These are phyloP conservation scores for Lordiphosa clarofinis DNA, from an alignment of 1,140 invertebrate species.

Conservation along the genomic window DNA sequence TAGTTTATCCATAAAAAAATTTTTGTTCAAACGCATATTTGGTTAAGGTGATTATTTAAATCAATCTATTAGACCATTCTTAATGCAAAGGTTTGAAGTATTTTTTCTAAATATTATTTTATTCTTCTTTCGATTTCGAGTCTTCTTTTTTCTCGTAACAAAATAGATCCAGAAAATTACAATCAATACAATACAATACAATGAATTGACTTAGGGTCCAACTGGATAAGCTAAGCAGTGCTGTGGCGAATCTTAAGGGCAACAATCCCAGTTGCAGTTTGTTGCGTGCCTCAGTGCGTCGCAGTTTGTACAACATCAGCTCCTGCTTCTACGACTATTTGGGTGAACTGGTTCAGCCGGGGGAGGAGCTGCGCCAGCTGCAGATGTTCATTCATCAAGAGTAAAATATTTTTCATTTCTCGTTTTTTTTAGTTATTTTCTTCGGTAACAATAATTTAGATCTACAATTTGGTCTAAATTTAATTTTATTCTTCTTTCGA, in stretches of 20 bases:
- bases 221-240: constrained; percentile 86
- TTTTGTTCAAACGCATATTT: too few relatives aligned
- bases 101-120: too few relatives aligned
- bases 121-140: too few relatives aligned
- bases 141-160: too few relatives aligned
- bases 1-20: too few relatives aligned
- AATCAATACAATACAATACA: too few relatives aligned
- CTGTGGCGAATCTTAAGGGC: constrained; percentile 82
- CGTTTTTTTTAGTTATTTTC: constrained; percentile 54
- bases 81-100: too few relatives aligned
- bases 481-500: too few relatives aligned
- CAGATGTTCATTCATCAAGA: constrained; percentile 81
- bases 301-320: constrained; percentile 88
- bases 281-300: constrained; percentile 83
- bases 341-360: constrained; percentile 83
- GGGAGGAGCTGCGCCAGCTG: constrained; percentile 80
- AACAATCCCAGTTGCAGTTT: constrained; percentile 82
- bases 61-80: too few relatives aligned
- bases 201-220: constrained; percentile 85
- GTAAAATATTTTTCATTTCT: constrained; percentile 46
- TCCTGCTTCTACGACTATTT: constrained; percentile 86
- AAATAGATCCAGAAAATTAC: too few relatives aligned
- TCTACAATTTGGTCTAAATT: too few relatives aligned
- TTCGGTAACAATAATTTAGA: constrained; percentile 68
- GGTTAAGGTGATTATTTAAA: too few relatives aligned